Base-by-base conservation (phyloP, 2,888 invertebrate genomes). In the Nasonovia ribisnigri region DNA sequence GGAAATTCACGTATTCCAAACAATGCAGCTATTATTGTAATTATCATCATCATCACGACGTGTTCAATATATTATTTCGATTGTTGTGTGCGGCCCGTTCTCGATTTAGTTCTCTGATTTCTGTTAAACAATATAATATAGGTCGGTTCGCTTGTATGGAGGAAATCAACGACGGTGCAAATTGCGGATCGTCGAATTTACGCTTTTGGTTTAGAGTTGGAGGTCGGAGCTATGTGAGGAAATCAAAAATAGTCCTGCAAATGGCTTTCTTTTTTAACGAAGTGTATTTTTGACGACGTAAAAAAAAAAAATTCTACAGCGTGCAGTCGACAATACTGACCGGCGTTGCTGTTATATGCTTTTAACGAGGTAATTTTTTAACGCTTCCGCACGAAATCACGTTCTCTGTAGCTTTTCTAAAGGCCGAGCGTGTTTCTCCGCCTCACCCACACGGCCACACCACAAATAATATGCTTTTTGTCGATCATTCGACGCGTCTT, bases 361-460 rank as follows among this genome's bases (percentile, higher is more conserved):
- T 90, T 51, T 84, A 51, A 54, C 84, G 42, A 91, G 42, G 57
- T 54, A 42, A 84, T 91, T 90, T 77, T 51, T 84, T 29, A 54
- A 29, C 3, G 77, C 16, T 77, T 26, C 16, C 42, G 11, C 51
- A 29, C 84, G 20, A 91, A 91, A 91, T 91, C 51, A 91, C 91
- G 84, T 84, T 51, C 42, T 51, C 42, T 16, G 54, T 29, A 42
- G 54, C 20, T 42, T 54, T 84, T 84, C 77, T 36, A 84, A 84
- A 91, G n/a, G 36, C 36, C 77, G 36, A 77, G 77, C 77, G 77
- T 77, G 36, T 77, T 77, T 77, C 77, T 54, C 54, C 54, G 20
- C 54, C 51, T 2, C 51, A 13, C 13, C n/a, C 77, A 1, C 6
- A 1, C 1, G 13, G 51, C n/a, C 77, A 1, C 6, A 1, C 1